phyloP scores from a whole-genome alignment of 2,888 invertebrate species.

The Kryphioiulus occultus region DNA sequence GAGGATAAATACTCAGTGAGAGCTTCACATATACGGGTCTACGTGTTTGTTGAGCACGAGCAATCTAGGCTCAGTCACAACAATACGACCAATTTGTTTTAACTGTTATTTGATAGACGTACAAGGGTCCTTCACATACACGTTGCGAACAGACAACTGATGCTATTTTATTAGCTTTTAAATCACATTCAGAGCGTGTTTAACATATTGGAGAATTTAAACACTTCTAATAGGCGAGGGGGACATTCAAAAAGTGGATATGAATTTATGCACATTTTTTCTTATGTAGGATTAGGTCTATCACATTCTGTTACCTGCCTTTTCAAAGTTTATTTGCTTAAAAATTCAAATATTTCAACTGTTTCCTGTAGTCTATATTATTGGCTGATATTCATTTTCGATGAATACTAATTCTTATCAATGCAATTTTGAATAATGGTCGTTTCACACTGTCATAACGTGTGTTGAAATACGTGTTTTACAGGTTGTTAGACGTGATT shows the following conservation, averaged over 20 bases:
- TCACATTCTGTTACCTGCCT: no score
- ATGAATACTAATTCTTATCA: no score
- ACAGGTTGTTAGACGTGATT: no score
- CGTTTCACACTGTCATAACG: no score
- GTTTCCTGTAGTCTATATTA: no score
- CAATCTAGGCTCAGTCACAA: not conserved
- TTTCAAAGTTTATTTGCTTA: no score
- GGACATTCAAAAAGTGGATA: not conserved
- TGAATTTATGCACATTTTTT: no score
- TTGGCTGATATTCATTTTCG: no score
- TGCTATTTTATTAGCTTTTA: slow-evolving; percentile 40
- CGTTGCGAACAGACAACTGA: slow-evolving; percentile 13
- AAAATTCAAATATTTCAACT: no score
- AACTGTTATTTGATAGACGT: slow-evolving; percentile 32
- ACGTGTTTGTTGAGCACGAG: not conserved
- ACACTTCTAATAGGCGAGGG: not conserved
- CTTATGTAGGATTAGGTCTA: no score
- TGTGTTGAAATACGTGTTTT: no score
- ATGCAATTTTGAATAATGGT: no score
- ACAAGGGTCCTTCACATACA: not conserved
- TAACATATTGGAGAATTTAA: slow-evolving; percentile 36
- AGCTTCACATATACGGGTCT: not conserved
- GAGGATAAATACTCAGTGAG: not conserved
- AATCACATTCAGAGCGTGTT: slow-evolving; percentile 36
- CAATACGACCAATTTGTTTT: slow-evolving; percentile 26